Base-by-base conservation (phyloP, 2,888 invertebrate genomes). In the Dasypogon diadema region DNA sequence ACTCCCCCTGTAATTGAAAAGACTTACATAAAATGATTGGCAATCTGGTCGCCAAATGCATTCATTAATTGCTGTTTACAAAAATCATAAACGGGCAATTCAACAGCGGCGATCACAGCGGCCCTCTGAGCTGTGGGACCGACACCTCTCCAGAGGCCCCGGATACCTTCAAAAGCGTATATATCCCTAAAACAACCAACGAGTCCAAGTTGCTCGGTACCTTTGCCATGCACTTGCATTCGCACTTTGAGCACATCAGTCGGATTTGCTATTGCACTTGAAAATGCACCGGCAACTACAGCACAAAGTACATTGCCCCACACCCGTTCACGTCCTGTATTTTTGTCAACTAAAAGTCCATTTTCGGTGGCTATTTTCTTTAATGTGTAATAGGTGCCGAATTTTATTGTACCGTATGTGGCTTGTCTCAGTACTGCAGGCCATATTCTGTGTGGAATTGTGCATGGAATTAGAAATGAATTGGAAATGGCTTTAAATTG, bases 241-340 rank as follows among this genome's bases (percentile, higher is more conserved):
- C 97, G 91, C 79, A 97, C 97, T 90, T 98, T 98, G 34, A 98
- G 89, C 56, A 98, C 97, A 87, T 98, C 98, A 0, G 97, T 98
- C 12, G 97, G 97, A 88, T 97, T 98, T 72, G 97, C 97, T 81
- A 97, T 93, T n/a, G 96, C 94, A 82, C 95, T 95, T 68, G 96
- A 95, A 37, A 96, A 89, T n/a, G 95, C 94, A 10, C 97, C 85
- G 0, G 85, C 85, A 22, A 83, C 81, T 1, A 85, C 92, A 24
- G 95, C 97, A 87, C 96, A 97, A 78, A 91, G 87, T 18, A 96
- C 91, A 87, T 94, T 92, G 8, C 90, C 88, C 81, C 89, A 87
- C n/a, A 92, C 86, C 77, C 87, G 87, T 81, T 90, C 89, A 78
- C 86, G 84, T 16, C 87, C 88, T 51, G 85, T 82, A 74, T 87